Conservation (phyloP, 2,797 vertebrate species). For the Adelosebastes latens region DNA sequence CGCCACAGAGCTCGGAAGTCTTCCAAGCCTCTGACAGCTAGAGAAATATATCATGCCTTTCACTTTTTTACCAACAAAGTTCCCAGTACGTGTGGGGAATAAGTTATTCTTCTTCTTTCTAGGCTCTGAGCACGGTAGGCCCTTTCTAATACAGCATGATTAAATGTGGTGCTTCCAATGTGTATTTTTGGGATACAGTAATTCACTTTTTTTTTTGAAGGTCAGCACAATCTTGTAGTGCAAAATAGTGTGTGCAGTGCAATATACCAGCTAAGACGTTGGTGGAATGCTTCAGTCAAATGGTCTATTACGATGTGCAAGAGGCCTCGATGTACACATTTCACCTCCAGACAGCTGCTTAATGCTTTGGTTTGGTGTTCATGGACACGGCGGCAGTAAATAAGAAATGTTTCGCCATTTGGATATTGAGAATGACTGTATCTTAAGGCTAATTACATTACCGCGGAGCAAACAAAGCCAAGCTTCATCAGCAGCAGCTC, state of each 20-base stretch:
- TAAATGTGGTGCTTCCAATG: constrained; percentile 28
- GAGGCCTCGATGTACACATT: constrained; percentile 1
- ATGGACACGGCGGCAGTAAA: constrained; percentile 13
- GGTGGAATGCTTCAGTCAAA: constrained; percentile 18
- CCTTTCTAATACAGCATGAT: constrained; percentile 17
- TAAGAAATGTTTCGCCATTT: constrained; percentile 35
- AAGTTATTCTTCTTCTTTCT: constrained; percentile 10
- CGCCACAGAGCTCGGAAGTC: constrained; percentile 44
- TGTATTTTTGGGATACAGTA: constrained; percentile 26
- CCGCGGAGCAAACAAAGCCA: constrained; percentile 40
- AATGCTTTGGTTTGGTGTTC: constrained; percentile 23
- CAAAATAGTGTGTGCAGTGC: constrained; percentile 22
- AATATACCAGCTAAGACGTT: not conserved
- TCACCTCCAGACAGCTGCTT: constrained; percentile 14
- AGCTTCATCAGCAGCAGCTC: constrained; percentile 51
- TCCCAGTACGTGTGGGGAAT: constrained; percentile 3
- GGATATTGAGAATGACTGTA: constrained; percentile 24
- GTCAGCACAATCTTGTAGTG: constrained; percentile 27
- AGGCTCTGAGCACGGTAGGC: not conserved
- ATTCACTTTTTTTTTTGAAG: constrained; percentile 27
- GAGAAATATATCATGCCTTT: constrained; percentile 44
- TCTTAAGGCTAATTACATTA: constrained; percentile 60
- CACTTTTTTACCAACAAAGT: constrained; percentile 34
- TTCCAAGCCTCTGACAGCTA: constrained; percentile 44
- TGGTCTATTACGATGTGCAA: not conserved